Base-by-base conservation (phyloP, 2,113 vertebrate species). In the Otolemur garnettii region DNA sequence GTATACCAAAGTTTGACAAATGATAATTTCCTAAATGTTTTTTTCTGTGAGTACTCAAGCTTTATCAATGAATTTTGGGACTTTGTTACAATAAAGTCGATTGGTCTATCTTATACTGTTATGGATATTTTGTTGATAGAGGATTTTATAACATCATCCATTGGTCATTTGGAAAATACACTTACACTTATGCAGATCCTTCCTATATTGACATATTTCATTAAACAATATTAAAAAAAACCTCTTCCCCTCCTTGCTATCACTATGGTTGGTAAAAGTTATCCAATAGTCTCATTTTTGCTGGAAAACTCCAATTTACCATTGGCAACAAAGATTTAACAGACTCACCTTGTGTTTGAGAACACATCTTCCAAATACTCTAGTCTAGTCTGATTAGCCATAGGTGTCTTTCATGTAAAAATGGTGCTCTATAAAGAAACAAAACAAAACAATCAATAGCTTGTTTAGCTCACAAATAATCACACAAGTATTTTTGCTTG, bases 331-430 rank as follows among this genome's bases (percentile, higher is more conserved):
- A 68, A 75, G 57, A 62, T 4, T 19, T 89, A 66, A 78, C n/a
- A 78, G 21, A 55, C 55, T 92, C 15, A 82, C 53, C 77, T 87
- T 68, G 62, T 68, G 24, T 71, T 45, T 81, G 55, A 88, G 45
- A 66, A 45, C 64, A 82, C 42, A 7, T 81, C 21, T 96, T 84
- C 68, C 50, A 85, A 13, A 93, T 88, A 33, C 4, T 71, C 11
- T 78, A 38, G 8, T 62, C 21, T 77, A 45, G 8, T 68, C 21
- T 81, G 57, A 68, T 26, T 38, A 80, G 79, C 24, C 35, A 8
- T 72, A 83, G 35, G 3, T 87, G n/a, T 50, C n/a, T 91, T 81
- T 72, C 14, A 33, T 64, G 18, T 57, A 50, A 89, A 97, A 90
- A 78, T n/a, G 45, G 13, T 59, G 5, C 50, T 84, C 50, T 60